phyloP scores from a whole-genome alignment of 1,140 invertebrate species.

The Holotrichia oblita region DNA sequence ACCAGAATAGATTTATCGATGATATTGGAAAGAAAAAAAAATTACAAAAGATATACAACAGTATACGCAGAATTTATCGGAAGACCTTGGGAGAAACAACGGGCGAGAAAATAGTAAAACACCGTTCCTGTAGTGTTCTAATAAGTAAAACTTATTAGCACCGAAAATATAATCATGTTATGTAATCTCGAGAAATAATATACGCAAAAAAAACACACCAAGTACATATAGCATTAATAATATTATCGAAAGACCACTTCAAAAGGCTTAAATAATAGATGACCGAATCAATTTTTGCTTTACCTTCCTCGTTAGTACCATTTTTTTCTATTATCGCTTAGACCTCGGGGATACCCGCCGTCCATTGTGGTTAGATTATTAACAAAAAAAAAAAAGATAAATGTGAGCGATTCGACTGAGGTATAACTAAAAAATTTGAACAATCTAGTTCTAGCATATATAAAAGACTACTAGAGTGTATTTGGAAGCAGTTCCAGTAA shows the following conservation, averaged over 20 bases:
- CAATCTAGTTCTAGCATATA: background rate
- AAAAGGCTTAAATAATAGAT: background rate
- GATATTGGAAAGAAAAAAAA: too few relatives aligned
- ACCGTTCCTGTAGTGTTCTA: background rate
- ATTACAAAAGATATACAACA: too few relatives aligned
- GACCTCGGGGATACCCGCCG: background rate
- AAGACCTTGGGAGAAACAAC: background rate
- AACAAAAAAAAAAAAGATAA: background rate
- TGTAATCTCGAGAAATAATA: slow-evolving; percentile 19
- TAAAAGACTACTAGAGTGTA: background rate
- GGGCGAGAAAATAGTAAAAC: background rate
- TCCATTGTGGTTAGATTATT: background rate
- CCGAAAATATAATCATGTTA: background rate
- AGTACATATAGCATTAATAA: background rate
- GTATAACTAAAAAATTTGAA: slow-evolving; percentile 10
- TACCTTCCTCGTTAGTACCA: background rate
- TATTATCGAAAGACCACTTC: background rate
- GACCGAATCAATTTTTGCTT: background rate
- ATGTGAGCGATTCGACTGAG: background rate
- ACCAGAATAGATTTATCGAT: too few relatives aligned
- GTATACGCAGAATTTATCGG: background rate
- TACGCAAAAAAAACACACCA: background rate
- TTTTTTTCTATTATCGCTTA: background rate
- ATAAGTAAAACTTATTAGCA: slow-evolving; percentile 10
- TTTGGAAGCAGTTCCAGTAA: background rate